Evolutionary conservation across 2,113 vertebrate species (phyloP).

Genomic region (Xiphophorus couchianus): DNA sequence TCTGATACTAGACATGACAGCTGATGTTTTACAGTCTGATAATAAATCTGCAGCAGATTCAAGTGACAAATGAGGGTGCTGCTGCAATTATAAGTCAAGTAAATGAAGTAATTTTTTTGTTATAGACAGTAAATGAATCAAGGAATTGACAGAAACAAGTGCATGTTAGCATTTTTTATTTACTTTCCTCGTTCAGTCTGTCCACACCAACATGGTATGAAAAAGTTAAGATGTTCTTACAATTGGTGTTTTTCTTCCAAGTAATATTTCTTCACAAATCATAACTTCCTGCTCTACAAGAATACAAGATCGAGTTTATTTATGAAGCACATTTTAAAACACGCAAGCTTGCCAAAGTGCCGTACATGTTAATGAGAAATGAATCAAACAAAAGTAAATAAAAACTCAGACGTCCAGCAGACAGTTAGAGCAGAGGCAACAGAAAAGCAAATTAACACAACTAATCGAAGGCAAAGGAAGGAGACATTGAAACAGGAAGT

Average conservation of each 20-base stretch:
- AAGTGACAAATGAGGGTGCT: background rate
- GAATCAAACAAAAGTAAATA: too few relatives aligned
- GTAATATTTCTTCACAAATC: background rate
- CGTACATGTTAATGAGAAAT: too few relatives aligned
- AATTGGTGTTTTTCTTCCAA: background rate
- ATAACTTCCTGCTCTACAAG: background rate
- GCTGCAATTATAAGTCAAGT: background rate
- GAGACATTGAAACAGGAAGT: too few relatives aligned
- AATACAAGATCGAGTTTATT: too few relatives aligned
- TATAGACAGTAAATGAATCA: background rate
- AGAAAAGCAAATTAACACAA: too few relatives aligned
- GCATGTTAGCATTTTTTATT: background rate
- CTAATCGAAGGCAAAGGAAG: too few relatives aligned
- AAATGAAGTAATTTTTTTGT: background rate
- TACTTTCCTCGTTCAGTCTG: background rate
- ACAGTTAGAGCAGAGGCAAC: too few relatives aligned
- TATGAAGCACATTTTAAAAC: too few relatives aligned
- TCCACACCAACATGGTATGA: background rate
- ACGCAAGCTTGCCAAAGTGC: too few relatives aligned
- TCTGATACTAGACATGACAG: background rate
- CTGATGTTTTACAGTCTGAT: background rate
- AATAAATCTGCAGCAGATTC: background rate
- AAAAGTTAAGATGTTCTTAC: too few relatives aligned
- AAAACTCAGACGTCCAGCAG: too few relatives aligned
- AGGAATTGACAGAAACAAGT: background rate